Evolutionary conservation across 2,113 vertebrate species (phyloP).

Genomic region (Oceanodroma tethys): DNA sequence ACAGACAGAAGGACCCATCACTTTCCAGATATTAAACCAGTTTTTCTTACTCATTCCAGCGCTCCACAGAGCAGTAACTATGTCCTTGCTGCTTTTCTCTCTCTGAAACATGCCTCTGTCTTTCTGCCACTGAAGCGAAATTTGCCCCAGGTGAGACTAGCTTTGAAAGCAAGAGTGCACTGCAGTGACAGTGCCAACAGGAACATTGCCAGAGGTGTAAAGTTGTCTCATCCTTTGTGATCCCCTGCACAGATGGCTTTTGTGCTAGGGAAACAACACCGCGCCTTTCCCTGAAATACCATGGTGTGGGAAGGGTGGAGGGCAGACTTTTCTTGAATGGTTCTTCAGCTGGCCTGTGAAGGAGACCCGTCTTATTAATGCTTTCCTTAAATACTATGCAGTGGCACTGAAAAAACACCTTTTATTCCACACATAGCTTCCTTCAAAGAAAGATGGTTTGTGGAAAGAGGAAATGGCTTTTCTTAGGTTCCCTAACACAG

Average conservation of each 20-base stretch:
- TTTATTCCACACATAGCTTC: constrained; percentile 15
- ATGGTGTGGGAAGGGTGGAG: not conserved
- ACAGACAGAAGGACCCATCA: not conserved
- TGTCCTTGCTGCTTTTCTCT: not conserved
- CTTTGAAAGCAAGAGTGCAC: not conserved
- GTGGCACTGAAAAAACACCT: not conserved
- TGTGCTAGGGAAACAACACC: not conserved
- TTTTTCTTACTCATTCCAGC: not conserved
- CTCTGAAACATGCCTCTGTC: not conserved
- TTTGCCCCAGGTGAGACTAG: not conserved
- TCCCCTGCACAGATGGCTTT: not conserved
- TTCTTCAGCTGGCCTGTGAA: not conserved
- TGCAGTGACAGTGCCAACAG: not conserved
- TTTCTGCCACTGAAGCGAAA: not conserved
- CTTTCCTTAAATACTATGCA: constrained; percentile 6
- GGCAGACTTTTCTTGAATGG: not conserved
- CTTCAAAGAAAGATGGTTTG: constrained; percentile 36
- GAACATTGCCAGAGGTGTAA: not conserved
- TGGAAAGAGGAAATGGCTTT: constrained; percentile 49
- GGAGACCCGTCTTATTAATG: not conserved
- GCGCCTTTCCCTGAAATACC: not conserved
- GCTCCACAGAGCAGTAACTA: not conserved
- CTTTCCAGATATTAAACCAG: not conserved
- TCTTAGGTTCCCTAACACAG: constrained; percentile 33
- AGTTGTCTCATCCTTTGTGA: not conserved